Base-by-base conservation (phyloP, 2,888 invertebrate genomes). In the Cephus rjabovi region DNA sequence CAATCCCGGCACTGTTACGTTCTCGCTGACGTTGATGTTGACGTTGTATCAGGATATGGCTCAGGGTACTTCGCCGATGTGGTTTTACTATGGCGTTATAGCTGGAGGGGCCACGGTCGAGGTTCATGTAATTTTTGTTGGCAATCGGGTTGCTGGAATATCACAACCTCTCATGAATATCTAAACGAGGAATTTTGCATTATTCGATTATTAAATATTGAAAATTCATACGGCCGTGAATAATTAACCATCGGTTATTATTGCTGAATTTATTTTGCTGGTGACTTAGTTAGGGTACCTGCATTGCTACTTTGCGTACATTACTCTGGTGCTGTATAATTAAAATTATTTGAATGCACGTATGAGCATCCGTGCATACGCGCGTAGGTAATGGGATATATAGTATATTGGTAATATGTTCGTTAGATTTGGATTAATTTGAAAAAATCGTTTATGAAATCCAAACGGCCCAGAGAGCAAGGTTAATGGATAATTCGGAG, bases 1-100 rank as follows among this genome's bases (percentile, higher is more conserved):
- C 37, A 75, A 71, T n/a, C 71, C 23, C 71, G 71, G 34, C 2
- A 1, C 23, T 34, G 34, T 12, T 34, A 11, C 31, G 71, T 31
- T 33, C 31, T 56, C 37, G 69, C 73, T 73, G 73, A 75, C 75
- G 77, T 79, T 74, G 74, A 81, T 76, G 76, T 80, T 81, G 40
- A 77, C 77, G 75, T 74, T 73, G 23, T 9, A 15, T 15, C 56
- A 56, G 56, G 56, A 34, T 71, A 71, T 23, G 71, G 71, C 70
- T 71, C 34, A 76, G 33, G 69, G 76, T 79, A 76, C 75, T 77
- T 76, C 56, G 76, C 34, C 30, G 76, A 34, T 80, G 77, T 71
- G 77, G 79, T 75, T 81, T 81, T 81, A 77, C 78, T 74, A 75
- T 74, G n/a, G 75, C 74, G 74, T 77, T 77, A 74, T 74, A 75